A percentile compares a stretch with the other conserved stretches of the same genome.
These are phyloP conservation scores for Perccottus glenii DNA, from an alignment of 2,113 vertebrate genomes.

Conservation along the genomic window DNA sequence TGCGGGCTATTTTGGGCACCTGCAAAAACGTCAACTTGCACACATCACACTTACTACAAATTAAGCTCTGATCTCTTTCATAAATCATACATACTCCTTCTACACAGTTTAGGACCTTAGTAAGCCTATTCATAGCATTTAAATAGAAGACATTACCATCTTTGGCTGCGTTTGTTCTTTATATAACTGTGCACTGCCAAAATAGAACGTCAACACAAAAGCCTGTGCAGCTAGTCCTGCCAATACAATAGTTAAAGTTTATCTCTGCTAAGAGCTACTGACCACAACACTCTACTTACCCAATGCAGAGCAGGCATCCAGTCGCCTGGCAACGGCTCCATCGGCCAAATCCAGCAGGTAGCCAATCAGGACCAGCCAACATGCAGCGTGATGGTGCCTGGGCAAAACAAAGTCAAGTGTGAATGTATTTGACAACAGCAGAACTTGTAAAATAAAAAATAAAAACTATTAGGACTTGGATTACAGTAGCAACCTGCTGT, in stretches of 20 bases:
- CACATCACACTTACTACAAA: not conserved
- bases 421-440: slow-evolving; percentile 20
- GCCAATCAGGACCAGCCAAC: slow-evolving; percentile 90
- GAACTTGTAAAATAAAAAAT: not conserved
- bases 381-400: slow-evolving; percentile 85
- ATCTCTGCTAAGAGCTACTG: slow-evolving; percentile 32
- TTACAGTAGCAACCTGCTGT: too few species aligned
- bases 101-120: not conserved
- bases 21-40: slow-evolving; percentile 29
- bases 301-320: slow-evolving; percentile 84
- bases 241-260: slow-evolving; percentile 31
- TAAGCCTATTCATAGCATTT: slow-evolving; percentile 29
- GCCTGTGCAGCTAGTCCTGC: slow-evolving; percentile 22
- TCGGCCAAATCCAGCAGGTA: slow-evolving; percentile 90
- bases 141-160: slow-evolving; percentile 15
- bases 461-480: too few species aligned
- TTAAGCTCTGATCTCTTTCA: not conserved
- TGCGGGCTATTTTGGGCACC: slow-evolving; percentile 60
- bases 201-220: slow-evolving; percentile 44
- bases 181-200: slow-evolving; percentile 15
- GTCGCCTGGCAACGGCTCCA: slow-evolving; percentile 85
- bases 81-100: slow-evolving; percentile 28
- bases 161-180: slow-evolving; percentile 17
- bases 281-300: slow-evolving; percentile 80
- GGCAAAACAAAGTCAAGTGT: slow-evolving; percentile 21